These are phyloP conservation scores for Piaya cayana DNA, from an alignment of 2,113 vertebrate species.

Conservation along the genomic window DNA sequence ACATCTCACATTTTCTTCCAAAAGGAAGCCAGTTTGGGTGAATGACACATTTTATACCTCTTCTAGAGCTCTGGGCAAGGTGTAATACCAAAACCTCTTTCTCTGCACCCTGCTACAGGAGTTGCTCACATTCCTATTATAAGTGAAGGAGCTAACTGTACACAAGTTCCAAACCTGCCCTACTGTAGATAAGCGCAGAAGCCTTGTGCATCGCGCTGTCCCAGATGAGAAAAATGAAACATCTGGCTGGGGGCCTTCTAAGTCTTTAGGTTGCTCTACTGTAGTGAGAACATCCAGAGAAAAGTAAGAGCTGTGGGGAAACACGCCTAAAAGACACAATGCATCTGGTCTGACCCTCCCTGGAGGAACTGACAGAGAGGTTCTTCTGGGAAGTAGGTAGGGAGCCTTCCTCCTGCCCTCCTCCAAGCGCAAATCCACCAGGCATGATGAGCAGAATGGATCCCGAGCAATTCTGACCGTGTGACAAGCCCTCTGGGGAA, in stretches of 20 bases:
- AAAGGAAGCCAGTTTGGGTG: not conserved
- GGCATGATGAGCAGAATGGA: not conserved
- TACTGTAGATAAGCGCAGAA: rapidly evolving
- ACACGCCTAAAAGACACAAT: rapidly evolving
- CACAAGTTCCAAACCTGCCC: not conserved
- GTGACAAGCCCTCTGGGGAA: not conserved
- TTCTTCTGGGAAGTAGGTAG: not conserved
- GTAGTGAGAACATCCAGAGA: not conserved
- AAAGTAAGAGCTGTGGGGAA: not conserved
- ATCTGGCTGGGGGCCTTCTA: too few relatives aligned
- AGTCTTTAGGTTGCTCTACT: too few relatives aligned
- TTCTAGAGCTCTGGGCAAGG: not conserved
- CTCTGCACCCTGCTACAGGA: not conserved
- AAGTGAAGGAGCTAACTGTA: not conserved
- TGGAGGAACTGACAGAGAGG: rapidly evolving
- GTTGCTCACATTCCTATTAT: not conserved
- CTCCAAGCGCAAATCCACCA: not conserved
- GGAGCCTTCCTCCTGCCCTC: rapidly evolving
- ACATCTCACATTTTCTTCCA: not conserved
- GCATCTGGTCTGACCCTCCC: not conserved
- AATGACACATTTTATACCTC: rapidly evolving
- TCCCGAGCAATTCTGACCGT: not conserved
- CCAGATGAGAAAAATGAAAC: not conserved
- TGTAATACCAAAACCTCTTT: not conserved
- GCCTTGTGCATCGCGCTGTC: not conserved